Percentiles rank a stretch among this genome's conserved stretches.
Evolutionary conservation across 2,113 vertebrate species (phyloP).

Genomic region (Saimiri boliviensis): DNA sequence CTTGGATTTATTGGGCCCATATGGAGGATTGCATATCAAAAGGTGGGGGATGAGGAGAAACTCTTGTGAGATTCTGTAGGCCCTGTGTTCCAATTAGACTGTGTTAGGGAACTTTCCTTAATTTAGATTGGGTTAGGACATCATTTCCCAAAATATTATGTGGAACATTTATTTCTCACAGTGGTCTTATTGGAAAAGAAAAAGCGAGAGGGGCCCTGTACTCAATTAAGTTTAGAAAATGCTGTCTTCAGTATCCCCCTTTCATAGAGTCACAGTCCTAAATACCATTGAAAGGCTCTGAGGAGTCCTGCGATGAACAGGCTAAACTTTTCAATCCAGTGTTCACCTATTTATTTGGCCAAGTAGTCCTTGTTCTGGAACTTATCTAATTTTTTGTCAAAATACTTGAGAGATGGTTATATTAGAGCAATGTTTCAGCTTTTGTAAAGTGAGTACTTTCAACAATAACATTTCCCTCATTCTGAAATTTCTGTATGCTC

Average conservation of each 20-base stretch:
- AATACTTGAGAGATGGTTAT: not conserved
- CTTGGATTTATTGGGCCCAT: not conserved
- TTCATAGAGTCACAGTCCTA: not conserved
- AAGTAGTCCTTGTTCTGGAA: not conserved
- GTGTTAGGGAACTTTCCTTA: not conserved
- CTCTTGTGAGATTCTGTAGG: not conserved
- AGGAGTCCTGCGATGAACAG: not conserved
- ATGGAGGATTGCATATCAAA: not conserved
- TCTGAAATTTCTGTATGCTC: not conserved
- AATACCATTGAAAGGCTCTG: not conserved
- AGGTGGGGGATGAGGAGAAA: not conserved
- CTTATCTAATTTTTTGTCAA: not conserved
- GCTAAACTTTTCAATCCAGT: not conserved
- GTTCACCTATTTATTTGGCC: not conserved
- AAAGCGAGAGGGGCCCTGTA: not conserved
- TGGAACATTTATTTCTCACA: not conserved
- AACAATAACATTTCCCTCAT: not conserved
- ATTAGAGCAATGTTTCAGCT: not conserved
- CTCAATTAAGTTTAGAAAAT: not conserved
- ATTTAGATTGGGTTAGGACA: not conserved
- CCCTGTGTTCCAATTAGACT: not conserved
- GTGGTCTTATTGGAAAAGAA: not conserved
- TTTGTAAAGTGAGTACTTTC: not conserved
- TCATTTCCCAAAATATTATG: not conserved
- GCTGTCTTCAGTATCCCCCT: not conserved